Conservation (phyloP, 2,888 invertebrate species). For the Diarsia rubi region DNA sequence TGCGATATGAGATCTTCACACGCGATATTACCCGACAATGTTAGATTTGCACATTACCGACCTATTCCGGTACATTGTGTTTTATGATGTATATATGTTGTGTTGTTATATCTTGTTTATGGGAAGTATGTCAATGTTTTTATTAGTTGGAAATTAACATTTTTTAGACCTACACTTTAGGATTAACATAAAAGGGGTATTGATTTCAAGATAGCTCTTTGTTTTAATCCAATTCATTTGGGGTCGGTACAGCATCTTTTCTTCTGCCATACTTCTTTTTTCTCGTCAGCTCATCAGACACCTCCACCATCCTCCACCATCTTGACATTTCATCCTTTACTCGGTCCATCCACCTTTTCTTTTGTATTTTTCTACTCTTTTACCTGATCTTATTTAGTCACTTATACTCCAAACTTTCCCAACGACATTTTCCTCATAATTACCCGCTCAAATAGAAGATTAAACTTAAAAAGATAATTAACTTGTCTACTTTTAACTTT, state of each 20-base stretch:
- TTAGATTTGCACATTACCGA: constrained; percentile 36
- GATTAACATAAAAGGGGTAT: not conserved
- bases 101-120: constrained; percentile 4
- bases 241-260: too few relatives aligned
- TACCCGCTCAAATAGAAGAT: not conserved
- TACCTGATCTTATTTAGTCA: too few relatives aligned
- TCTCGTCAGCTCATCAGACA: too few relatives aligned
- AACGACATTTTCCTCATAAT: too few relatives aligned
- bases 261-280: too few relatives aligned
- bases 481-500: not conserved
- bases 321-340: too few relatives aligned
- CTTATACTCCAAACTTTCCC: too few relatives aligned
- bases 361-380: too few relatives aligned
- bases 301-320: too few relatives aligned
- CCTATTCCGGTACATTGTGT: constrained; percentile 27
- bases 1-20: constrained; percentile 53
- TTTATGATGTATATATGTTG: constrained; percentile 13
- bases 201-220: too few relatives aligned
- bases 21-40: constrained; percentile 45
- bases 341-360: too few relatives aligned
- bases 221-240: too few relatives aligned
- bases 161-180: not conserved
- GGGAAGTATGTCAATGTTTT: constrained; percentile 2
- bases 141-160: not conserved
- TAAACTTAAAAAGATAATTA: not conserved